A percentile compares a stretch with the other conserved stretches of the same genome.
These are phyloP conservation scores for Cheilosia scutellata DNA, from an alignment of 2,888 invertebrate species.

Conservation along the genomic window DNA sequence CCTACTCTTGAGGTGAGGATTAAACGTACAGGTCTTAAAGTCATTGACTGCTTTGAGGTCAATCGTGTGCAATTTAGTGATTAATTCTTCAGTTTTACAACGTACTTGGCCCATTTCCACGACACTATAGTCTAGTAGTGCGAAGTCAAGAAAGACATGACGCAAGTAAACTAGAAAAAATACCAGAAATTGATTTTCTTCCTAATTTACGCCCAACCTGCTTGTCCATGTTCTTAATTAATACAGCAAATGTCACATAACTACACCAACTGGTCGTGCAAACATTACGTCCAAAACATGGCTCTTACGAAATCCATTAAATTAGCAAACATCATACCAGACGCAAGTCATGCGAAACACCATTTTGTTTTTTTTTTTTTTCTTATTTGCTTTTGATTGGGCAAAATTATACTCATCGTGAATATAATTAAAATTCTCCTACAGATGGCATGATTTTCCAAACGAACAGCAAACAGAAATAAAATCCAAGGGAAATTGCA, in stretches of 20 bases:
- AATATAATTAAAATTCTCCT: constrained; percentile 11
- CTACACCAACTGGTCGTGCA: constrained; percentile 28
- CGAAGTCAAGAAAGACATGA: background rate
- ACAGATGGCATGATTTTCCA: constrained; percentile 10
- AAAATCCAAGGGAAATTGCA: constrained; percentile 33
- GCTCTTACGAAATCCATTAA: constrained; percentile 31
- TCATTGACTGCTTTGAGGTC: no score
- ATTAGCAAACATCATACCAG: constrained; percentile 27
- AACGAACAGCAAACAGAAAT: background rate
- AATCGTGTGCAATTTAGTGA: no score
- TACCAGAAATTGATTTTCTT: background rate
- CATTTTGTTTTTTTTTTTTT: constrained; percentile 13
- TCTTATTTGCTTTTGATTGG: background rate
- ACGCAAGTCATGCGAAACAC: constrained; percentile 41
- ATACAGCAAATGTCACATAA: constrained; percentile 31
- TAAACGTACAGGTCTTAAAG: no score
- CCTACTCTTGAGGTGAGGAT: no score
- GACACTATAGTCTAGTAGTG: background rate
- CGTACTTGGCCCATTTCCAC: background rate
- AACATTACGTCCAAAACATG: constrained; percentile 25
- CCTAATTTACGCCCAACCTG: background rate
- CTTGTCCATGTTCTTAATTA: constrained; percentile 7
- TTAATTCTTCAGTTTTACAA: no score
- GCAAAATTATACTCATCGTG: constrained; percentile 30
- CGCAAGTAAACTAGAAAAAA: background rate